A percentile compares a stretch with the other conserved stretches of the same genome.
Evolutionary conservation across 1,140 invertebrate species (phyloP).

Genomic region (Holcopasites calliopsidis): DNA sequence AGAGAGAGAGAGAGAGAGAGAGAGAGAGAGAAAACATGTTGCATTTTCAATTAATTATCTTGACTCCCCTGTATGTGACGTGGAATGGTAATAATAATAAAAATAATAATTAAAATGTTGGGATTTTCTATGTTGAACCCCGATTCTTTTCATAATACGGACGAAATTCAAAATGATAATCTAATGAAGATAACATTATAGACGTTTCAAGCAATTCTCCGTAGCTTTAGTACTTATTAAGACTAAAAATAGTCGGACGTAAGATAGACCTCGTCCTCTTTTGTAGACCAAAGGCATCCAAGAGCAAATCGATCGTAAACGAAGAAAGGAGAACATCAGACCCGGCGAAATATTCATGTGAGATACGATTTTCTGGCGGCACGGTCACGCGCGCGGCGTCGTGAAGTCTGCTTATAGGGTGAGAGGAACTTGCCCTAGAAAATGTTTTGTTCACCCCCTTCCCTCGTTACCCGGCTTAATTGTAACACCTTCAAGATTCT

Average conservation of each 20-base stretch:
- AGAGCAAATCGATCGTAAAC: constrained; percentile 9
- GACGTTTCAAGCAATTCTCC: too few relatives aligned
- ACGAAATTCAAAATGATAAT: background rate
- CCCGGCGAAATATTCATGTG: constrained; percentile 19
- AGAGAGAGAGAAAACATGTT: background rate
- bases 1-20: too few relatives aligned
- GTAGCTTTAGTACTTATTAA: background rate
- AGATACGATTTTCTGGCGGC: constrained; percentile 31
- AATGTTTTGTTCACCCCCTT: background rate
- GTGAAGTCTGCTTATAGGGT: constrained; percentile 9
- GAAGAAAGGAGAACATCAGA: constrained; percentile 10
- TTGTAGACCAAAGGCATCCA: background rate
- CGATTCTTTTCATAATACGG: background rate
- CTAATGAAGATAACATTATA: too few relatives aligned
- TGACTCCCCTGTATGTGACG: background rate
- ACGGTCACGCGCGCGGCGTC: too few relatives aligned
- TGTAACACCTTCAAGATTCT: background rate
- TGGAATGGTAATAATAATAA: background rate
- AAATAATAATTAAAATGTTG: background rate
- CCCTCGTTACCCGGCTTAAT: background rate
- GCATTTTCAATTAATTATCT: background rate
- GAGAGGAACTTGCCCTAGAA: constrained; percentile 32
- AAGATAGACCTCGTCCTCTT: background rate
- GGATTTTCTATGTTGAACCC: background rate
- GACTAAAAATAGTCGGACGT: background rate